Evolutionary conservation across 2,797 vertebrate species (phyloP), one percentile per base, ranked within the genome.

Genomic region (Neosalanx taihuensis): DNA sequence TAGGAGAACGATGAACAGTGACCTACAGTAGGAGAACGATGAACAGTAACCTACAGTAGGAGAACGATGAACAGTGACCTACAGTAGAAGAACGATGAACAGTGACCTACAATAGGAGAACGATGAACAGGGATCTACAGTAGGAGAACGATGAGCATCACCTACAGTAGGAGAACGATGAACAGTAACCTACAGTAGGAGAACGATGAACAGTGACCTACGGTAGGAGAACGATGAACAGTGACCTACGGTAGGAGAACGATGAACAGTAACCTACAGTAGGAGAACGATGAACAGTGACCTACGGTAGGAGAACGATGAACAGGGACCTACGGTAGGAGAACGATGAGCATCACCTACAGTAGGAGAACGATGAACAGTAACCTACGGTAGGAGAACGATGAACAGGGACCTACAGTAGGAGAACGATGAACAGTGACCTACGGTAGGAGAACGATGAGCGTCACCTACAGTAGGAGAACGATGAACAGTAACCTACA

Each of bases 341-440:
- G 37, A 37, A 46, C 33, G 41, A 33, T 18, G 75, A 61, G 26
- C 23, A 72, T 87, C 88, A 72, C 92, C 94, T 95, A 72, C 20
- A 53, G 6, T 62, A 20, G 29, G 1, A 15, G 37, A 37, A 46
- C 33, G 41, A 33, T 18, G 75, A 61, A 31, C 1, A 72, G 0
- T 87, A 89, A 72, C 92, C 94, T 95, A 72, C 20, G 49, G 6
- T 62, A 20, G 29, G 1, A 15, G 37, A 37, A 46, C 29, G 41
- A 33, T 18, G 75, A 61, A 31, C 23, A 26, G 23, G 1, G 1
- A 72, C 92, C 94, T 95, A 72, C 20, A 53, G 6, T 62, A 20
- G 29, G 1, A 15, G 37, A 37, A 46, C 33, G 41, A 33, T 18
- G 75, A 61, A 31, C 1, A 33, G 0, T 87, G 89, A 72, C 92